Evolutionary conservation across 1,140 invertebrate species (phyloP).

Genomic region (Eufriesea mexicana): DNA sequence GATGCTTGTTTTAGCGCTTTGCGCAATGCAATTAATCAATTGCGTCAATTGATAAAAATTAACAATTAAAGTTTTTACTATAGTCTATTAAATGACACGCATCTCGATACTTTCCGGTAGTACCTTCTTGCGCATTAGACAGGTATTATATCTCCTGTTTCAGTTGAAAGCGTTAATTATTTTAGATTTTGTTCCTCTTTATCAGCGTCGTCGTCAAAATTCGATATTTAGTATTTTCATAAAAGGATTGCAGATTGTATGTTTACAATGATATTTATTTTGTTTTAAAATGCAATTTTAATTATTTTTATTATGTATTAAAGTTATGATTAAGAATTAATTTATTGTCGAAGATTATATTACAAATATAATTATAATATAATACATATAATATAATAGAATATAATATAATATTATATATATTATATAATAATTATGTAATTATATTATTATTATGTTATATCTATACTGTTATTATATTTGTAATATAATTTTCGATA

Average conservation of each 20-base stretch:
- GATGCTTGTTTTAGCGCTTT: conserved; percentile 43
- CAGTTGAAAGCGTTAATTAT: not conserved
- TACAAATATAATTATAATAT: no score
- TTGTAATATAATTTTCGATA: no score
- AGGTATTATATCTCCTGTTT: no score
- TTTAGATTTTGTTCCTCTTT: no score
- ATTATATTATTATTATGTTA: no score
- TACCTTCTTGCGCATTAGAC: not conserved
- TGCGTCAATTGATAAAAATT: conserved; percentile 57
- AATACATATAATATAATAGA: no score
- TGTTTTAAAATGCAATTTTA: not conserved
- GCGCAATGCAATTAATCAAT: conserved; percentile 62
- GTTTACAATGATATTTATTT: not conserved
- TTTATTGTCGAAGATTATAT: not conserved
- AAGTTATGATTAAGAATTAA: not conserved
- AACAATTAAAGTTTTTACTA: conserved; percentile 45
- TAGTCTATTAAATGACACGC: conserved; percentile 36
- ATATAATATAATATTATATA: no score
- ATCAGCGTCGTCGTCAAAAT: no score
- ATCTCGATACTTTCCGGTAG: conserved; percentile 33
- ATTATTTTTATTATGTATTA: no score
- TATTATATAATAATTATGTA: no score
- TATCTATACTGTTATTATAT: no score
- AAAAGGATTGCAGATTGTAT: not conserved
- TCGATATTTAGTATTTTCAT: no score